Evolutionary conservation across 2,888 invertebrate species (phyloP).

Genomic region (Epinotia ramella): DNA sequence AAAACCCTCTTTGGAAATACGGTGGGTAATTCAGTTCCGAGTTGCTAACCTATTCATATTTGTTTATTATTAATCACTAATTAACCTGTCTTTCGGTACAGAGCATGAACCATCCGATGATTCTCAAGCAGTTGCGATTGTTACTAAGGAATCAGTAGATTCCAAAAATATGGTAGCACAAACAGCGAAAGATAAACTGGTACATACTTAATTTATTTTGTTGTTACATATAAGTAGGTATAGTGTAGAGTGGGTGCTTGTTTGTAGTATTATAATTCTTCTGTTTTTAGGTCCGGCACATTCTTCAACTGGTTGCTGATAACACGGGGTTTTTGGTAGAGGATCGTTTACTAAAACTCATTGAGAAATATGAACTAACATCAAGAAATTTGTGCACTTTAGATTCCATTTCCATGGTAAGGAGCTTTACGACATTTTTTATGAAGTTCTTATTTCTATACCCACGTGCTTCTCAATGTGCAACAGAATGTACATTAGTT

Average conservation of each 20-base stretch:
- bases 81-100: conserved; percentile 46
- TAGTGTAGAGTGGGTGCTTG: neutral
- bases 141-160: conserved; percentile 47
- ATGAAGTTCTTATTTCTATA: neutral
- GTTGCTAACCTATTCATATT: neutral
- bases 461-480: too few species aligned
- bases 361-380: conserved; percentile 86
- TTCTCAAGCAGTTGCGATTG: conserved; percentile 27
- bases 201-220: conserved; percentile 47
- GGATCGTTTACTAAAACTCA: conserved; percentile 86
- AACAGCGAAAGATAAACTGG: conserved; percentile 64
- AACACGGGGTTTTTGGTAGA: conserved; percentile 91
- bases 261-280: neutral
- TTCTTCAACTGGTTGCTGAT: conserved; percentile 88
- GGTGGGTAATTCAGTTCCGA: conserved; percentile 53
- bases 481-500: too few species aligned
- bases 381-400: conserved; percentile 89
- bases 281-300: conserved; percentile 81
- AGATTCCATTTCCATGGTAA: conserved; percentile 91
- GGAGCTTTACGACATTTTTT: conserved; percentile 25
- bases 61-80: too few species aligned
- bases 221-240: neutral
- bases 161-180: conserved; percentile 51
- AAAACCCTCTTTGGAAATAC: conserved; percentile 66
- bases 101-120: conserved; percentile 54